Evolutionary conservation across 1,140 invertebrate genomes (phyloP).

Genomic region (Tenebrio molitor): DNA sequence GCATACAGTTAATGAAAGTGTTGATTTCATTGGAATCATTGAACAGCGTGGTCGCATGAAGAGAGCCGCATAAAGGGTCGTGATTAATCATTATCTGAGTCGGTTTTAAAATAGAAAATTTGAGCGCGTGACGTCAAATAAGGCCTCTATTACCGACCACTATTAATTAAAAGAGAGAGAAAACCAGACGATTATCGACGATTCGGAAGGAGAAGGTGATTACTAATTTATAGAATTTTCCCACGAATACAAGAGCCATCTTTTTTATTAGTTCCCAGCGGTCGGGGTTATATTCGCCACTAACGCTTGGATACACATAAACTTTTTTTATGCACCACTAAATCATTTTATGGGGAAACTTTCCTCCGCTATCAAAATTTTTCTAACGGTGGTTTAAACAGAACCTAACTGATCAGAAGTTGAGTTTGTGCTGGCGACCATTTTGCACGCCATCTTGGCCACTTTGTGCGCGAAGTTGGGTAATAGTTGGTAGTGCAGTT

Average conservation of each 20-base stretch:
- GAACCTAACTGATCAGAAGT: no score
- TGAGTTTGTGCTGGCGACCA: no score
- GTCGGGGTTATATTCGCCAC: conserved; percentile 13
- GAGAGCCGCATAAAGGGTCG: neutral
- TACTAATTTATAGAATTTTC: conserved; percentile 28
- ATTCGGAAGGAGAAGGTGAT: conserved; percentile 13
- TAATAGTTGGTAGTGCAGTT: conserved; percentile 34
- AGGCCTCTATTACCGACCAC: conserved; percentile 2
- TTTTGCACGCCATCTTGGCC: no score
- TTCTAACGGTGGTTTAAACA: no score
- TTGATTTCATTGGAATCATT: conserved; percentile 15
- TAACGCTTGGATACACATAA: conserved; percentile 24
- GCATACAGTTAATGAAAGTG: conserved; percentile 34
- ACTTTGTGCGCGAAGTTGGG: conserved; percentile 20
- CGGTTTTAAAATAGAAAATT: conserved; percentile 18
- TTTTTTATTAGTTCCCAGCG: conserved; percentile 25
- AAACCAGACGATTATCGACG: neutral
- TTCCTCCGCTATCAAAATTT: no score
- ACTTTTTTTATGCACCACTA: conserved; percentile 2
- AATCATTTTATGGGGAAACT: conserved; percentile 22
- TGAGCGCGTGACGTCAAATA: conserved; percentile 19
- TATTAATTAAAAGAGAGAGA: conserved; percentile 17
- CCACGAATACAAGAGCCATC: conserved; percentile 24
- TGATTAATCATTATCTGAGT: conserved; percentile 14
- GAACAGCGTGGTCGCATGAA: neutral